Percentiles rank a stretch among this genome's conserved stretches.
phyloP scores from a whole-genome alignment of 2,888 invertebrate genomes.

The Macrosiphum euphorbiae region DNA sequence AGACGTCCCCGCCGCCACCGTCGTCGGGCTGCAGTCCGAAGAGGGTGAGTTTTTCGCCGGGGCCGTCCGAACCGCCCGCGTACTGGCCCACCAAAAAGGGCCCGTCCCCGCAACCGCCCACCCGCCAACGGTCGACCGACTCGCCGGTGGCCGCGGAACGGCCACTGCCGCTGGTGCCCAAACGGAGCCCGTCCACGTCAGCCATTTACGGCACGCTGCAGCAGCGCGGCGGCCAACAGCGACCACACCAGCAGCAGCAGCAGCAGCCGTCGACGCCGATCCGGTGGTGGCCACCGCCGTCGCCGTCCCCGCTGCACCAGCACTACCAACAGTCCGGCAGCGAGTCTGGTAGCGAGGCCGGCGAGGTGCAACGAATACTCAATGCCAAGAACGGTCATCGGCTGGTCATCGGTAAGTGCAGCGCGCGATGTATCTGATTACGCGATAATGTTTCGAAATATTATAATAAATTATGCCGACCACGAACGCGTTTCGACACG shows the following conservation, averaged over 20 bases:
- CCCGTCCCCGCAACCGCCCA: constrained; percentile 67
- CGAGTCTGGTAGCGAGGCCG: constrained; percentile 81
- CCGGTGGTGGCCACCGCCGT: constrained; percentile 20
- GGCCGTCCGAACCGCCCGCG: constrained; percentile 57
- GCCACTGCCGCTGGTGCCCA: constrained; percentile 67
- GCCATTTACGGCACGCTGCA: constrained; percentile 65
- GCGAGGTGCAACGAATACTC: constrained; percentile 79
- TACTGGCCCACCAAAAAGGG: constrained; percentile 68
- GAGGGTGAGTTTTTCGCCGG: constrained; percentile 67
- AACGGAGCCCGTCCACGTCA: constrained; percentile 58
- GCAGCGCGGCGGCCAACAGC: neutral
- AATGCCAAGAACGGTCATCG: constrained; percentile 66
- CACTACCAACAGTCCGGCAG: constrained; percentile 72
- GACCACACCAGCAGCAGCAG: neutral
- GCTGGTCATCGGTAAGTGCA: constrained; percentile 26
- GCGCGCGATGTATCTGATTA: neutral
- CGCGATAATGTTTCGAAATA: neutral
- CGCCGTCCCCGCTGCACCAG: constrained; percentile 21
- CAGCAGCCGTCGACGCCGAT: neutral
- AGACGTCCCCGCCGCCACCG: constrained; percentile 57
- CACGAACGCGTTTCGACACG: neutral
- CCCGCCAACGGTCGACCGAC: constrained; percentile 65
- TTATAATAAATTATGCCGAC: constrained; percentile 15
- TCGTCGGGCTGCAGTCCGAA: constrained; percentile 64
- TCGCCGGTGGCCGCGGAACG: constrained; percentile 64